phyloP scores from a whole-genome alignment of 2,113 vertebrate genomes.

The Mus musculus region DNA sequence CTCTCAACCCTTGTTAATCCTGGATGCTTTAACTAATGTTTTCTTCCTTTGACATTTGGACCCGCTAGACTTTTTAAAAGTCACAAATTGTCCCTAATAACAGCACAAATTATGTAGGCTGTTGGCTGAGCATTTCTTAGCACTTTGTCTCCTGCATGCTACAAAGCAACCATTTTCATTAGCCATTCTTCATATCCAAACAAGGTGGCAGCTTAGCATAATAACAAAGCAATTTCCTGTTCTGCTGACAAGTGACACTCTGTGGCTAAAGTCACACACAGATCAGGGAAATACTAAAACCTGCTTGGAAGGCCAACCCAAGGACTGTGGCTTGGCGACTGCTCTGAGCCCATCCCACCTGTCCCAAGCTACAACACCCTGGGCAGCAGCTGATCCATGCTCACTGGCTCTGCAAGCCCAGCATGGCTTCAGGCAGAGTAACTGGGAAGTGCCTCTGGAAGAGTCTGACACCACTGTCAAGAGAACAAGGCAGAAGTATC shows the following conservation, averaged over 20 bases:
- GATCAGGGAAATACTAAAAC: neutral
- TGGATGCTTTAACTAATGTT: conserved; percentile 71
- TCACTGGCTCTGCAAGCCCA: neutral
- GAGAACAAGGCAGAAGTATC: neutral
- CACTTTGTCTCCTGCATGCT: conserved; percentile 38
- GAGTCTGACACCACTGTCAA: neutral
- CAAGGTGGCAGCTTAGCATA: conserved; percentile 63
- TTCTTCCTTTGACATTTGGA: conserved; percentile 76
- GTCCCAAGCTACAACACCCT: too few species aligned
- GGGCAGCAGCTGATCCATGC: accelerated
- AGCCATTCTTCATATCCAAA: conserved; percentile 59
- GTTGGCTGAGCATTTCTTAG: conserved; percentile 40
- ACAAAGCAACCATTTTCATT: conserved; percentile 66
- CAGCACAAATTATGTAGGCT: conserved; percentile 59
- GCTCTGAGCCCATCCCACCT: too few species aligned
- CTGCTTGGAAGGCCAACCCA: neutral
- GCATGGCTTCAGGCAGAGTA: accelerated
- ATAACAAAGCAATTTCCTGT: conserved; percentile 74
- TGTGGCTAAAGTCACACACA: conserved; percentile 8
- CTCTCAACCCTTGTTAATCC: conserved; percentile 41
- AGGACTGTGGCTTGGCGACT: neutral
- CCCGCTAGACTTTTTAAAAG: conserved; percentile 73
- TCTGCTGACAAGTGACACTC: conserved; percentile 42
- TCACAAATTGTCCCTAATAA: conserved; percentile 81
- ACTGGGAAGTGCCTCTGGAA: neutral